Conservation (phyloP, 2,888 invertebrate species). For the Cheilosia soror region DNA sequence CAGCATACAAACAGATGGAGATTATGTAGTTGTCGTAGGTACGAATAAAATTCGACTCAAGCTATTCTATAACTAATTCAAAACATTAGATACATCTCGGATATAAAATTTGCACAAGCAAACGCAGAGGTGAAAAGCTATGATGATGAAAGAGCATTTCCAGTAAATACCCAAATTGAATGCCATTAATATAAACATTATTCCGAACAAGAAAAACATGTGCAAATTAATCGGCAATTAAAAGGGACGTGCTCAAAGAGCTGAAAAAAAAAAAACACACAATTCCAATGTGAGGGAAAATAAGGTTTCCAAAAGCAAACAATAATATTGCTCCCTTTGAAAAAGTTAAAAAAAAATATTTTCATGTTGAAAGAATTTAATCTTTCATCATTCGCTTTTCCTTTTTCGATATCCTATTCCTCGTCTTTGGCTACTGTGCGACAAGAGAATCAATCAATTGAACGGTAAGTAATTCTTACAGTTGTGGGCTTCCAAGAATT, state of each 20-base stretch:
- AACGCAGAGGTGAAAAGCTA: background rate
- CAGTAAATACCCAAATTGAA: no score
- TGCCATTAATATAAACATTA: background rate
- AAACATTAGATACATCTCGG: no score
- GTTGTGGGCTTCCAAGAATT: conserved; percentile 4
- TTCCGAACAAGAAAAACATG: conserved; percentile 15
- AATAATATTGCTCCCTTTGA: no score
- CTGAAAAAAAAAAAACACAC: background rate
- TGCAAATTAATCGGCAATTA: conserved; percentile 39
- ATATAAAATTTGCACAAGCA: no score
- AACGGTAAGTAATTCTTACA: background rate
- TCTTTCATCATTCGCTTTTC: background rate
- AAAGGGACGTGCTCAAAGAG: conserved; percentile 15
- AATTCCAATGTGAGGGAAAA: background rate
- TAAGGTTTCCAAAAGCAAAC: background rate
- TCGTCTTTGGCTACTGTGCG: background rate
- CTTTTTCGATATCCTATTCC: background rate
- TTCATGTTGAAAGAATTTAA: background rate
- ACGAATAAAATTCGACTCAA: no score
- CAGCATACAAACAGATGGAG: no score
- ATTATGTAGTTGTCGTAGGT: no score
- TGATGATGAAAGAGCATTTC: background rate
- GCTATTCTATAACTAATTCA: no score
- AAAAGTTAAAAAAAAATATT: background rate
- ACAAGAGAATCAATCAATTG: conserved; percentile 29